Evolutionary conservation across 2,113 vertebrate genomes (phyloP), one percentile per base, ranked within the genome.

Genomic region (Promerops cafer): DNA sequence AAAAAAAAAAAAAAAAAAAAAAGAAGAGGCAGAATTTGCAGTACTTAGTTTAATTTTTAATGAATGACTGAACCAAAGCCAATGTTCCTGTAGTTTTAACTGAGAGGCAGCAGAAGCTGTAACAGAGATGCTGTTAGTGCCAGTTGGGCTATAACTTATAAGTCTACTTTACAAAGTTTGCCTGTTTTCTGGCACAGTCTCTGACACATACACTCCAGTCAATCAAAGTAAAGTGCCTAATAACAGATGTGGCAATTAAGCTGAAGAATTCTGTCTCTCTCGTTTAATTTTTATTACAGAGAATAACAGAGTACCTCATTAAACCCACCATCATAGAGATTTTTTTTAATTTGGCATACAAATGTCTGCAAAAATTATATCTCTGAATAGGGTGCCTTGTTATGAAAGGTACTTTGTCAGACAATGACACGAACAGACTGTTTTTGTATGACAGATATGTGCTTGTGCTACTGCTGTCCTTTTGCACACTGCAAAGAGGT

Each of bases 171-270:
- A 79, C 35, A 72, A 91, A 94, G 85, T 94, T 96, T 90, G 40
- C 59, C 81, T 92, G 77, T 89, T 97, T 97, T 94, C 97, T 98
- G 98, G 97, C 97, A 97, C 68, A 3, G 53, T 81, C 80, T 94
- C 94, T 94, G 37, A 97, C 97, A 97, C 96, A 96, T 88, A 64
- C 97, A 96, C 97, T 97, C 88, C 95, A 98, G 97, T 98, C 97
- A 98, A 97, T 98, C 97, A 98, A 24, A n/a, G 82, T 95, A 72
- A 97, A 98, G 97, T 97, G 95, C 95, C 96, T 97, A 89, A 96
- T 96, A 98, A 96, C 97, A 98, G 97, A 98, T 98, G 97, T 97
- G 96, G 96, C 95, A 97, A 97, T 98, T 98, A 97, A 98, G 94
- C 94, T 97, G 97, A 97, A 97, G 96, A 98, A 96, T 92, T 81